phyloP scores from a whole-genome alignment of 1,140 invertebrate genomes.

The Cataglyphis hispanica region DNA sequence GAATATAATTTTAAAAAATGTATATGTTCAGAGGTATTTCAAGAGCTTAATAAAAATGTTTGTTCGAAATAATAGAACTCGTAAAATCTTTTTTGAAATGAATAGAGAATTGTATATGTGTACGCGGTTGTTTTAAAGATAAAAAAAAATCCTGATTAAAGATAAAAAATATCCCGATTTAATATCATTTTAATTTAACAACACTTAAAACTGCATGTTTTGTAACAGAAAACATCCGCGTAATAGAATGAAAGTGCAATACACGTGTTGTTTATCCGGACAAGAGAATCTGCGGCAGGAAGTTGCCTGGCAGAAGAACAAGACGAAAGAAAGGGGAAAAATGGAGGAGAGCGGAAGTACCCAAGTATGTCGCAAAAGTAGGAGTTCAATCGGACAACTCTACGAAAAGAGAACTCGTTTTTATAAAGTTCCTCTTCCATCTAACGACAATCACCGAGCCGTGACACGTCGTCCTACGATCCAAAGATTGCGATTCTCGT shows the following conservation, averaged over 20 bases:
- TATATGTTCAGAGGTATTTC: not conserved
- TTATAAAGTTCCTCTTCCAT: conserved; percentile 39
- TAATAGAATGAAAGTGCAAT: conserved; percentile 30
- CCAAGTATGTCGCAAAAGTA: not conserved
- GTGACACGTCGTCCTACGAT: conserved; percentile 24
- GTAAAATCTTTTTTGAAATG: not conserved
- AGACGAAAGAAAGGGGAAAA: not conserved
- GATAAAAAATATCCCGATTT: not conserved
- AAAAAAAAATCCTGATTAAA: not conserved
- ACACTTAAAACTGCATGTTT: not conserved
- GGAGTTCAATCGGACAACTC: conserved; percentile 24
- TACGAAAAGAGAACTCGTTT: conserved; percentile 35
- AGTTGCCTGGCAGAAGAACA: conserved; percentile 4
- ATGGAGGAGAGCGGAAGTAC: not conserved
- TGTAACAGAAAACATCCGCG: not conserved
- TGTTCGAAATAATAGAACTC: not conserved
- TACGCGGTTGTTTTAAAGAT: not conserved
- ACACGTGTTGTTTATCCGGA: conserved; percentile 25
- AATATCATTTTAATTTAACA: conserved; percentile 32
- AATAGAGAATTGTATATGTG: not conserved
- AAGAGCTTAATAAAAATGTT: not conserved
- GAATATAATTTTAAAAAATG: not conserved
- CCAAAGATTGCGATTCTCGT: conserved; percentile 27
- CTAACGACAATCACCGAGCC: conserved; percentile 28
- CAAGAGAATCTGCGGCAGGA: not conserved